Base-by-base conservation (phyloP, 2,113 vertebrate species). In the Typhlomys cinereus region DNA sequence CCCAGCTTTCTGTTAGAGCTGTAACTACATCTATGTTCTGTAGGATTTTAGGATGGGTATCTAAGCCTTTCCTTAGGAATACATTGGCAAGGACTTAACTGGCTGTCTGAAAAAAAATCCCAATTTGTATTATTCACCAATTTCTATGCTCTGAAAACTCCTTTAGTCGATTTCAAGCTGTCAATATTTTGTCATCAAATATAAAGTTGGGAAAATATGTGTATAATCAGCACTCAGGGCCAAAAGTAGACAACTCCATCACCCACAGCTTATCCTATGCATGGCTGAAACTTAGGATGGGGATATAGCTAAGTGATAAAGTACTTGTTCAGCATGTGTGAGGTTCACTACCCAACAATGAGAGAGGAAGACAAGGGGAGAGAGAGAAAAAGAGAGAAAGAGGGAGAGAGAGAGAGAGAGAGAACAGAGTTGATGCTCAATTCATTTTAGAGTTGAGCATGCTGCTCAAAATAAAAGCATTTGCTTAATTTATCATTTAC, bases 141-240 rank as follows among this genome's bases (percentile, higher is more conserved):
- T 85, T 62, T 67, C 61, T 90, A 11, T 95, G 36, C 59, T 93
- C 25, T n/a, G 66, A 84, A 89, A 62, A 81, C 17, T 74, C 54
- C n/a, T 21, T 7, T 27, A 31, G 21, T 39, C 1, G 23, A 66
- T 86, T 66, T 66, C 85, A 66, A 80, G 36, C 21, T 64, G 52
- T 13, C 14, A 21, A 14, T 7, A 21, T 54, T 50, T 59, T 29
- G 29, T 48, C 39, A 46, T 10, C 66, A 69, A 82, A 78, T 14
- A 1, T 67, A 52, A 74, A 39, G 8, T 34, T 73, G 44, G 50
- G 10, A 73, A 78, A 39, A 48, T 29, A 34, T 48, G 3, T 14
- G 7, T 4, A n/a, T 0, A 66, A 14, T 61, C 36, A 88, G 73
- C 9, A 7, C 15, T 73, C 2, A 0, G 17, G 12, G 25, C 7